Evolutionary conservation across 2,888 invertebrate genomes (phyloP), one percentile per base, ranked within the genome.

Genomic region (Pristionchus mayeri): DNA sequence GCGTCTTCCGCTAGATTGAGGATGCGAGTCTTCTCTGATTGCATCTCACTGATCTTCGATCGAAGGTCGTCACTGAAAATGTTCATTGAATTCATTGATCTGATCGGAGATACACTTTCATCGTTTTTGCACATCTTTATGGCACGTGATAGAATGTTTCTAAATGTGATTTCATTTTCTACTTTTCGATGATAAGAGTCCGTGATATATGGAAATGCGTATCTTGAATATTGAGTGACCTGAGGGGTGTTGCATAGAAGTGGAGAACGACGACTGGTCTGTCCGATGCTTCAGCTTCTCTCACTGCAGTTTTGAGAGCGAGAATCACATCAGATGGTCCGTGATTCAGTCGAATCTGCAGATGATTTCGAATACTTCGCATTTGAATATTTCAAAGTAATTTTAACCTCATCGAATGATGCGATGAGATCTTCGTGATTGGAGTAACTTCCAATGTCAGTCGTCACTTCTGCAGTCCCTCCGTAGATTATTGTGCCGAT

Each of bases 401-500:
- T 7, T 2, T n/a, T 21, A 60, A 91, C 88, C 54, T 91, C 90
- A 84, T 90, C 87, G 7, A 90, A 86, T 4, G 89, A 88, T 21
- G 88, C 85, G 37, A 87, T 85, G 9, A 91, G 85, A 30, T 91
- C 91, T 16, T 88, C 86, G 52, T 85, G 80, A 30, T 85, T 84
- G n/a, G 82, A 84, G 79, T 91, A 90, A 21, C 84, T 85, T 80
- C 89, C 91, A 63, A 91, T 86, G 81, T 90, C 91, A 4, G 89
- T 85, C 6, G 89, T 89, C 7, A 91, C 89, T 85, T 91, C 91
- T 0, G 89, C 89, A 3, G 90, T 90, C n/a, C 87, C 87, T 52
- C 90, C 90, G 67, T 91, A 91, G 83, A 90, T 90, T 16, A 90
- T 82, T 37, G 89, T 89, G 60, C 91, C 91, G 50, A 90, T 85